Conservation (phyloP, 2,888 invertebrate genomes). For the Rotaria sp. region DNA sequence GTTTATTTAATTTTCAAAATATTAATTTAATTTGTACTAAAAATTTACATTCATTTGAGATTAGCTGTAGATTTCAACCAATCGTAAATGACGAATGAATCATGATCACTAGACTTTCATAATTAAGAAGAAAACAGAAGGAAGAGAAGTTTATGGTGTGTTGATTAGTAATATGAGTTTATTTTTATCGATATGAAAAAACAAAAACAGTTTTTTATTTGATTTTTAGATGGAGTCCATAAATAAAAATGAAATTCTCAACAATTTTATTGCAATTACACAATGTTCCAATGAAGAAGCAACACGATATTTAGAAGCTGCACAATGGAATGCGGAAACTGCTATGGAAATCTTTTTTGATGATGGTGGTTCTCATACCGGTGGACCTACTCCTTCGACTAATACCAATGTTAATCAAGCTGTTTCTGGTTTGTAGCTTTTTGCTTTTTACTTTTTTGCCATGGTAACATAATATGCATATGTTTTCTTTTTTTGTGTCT, state of each 20-base stretch:
- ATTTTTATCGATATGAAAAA: background rate
- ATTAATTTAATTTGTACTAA: background rate
- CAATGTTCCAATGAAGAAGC: slow-evolving; percentile 15
- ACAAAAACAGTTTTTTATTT: background rate
- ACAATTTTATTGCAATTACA: background rate
- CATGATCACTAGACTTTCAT: background rate
- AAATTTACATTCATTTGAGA: background rate
- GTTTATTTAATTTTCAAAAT: background rate
- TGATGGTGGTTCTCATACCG: background rate
- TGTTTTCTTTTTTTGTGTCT: background rate
- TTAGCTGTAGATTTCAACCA: background rate
- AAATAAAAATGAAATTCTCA: background rate
- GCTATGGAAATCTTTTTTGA: slow-evolving; percentile 22
- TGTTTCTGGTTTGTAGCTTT: background rate
- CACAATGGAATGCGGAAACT: background rate
- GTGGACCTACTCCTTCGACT: background rate
- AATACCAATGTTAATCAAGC: background rate
- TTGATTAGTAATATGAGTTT: background rate
- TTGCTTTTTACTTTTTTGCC: background rate
- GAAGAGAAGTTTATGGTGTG: background rate
- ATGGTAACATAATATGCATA: background rate
- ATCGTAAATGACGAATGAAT: background rate
- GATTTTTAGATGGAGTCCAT: background rate
- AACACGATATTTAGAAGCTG: slow-evolving; percentile 4
- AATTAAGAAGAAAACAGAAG: no score